Percentiles rank a stretch among this genome's conserved stretches.
Evolutionary conservation across 2,888 invertebrate species (phyloP).

Genomic region (Unio delphinus): DNA sequence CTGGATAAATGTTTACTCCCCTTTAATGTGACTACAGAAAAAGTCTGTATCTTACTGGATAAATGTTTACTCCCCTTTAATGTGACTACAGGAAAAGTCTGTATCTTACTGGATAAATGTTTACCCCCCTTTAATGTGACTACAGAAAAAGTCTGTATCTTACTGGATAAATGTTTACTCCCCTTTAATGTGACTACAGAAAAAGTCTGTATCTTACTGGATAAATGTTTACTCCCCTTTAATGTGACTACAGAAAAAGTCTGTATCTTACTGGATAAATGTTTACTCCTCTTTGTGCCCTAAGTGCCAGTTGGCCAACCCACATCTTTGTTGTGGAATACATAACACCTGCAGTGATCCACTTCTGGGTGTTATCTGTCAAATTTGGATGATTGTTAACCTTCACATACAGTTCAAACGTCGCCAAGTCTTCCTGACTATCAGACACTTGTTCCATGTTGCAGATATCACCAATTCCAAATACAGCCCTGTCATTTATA

Average conservation of each 20-base stretch:
- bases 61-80: too few relatives aligned
- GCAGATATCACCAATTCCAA: constrained; percentile 41
- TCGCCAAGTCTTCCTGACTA: constrained; percentile 34
- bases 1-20: too few relatives aligned
- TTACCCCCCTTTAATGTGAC: too few relatives aligned
- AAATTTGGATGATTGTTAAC: constrained; percentile 30
- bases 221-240: not conserved
- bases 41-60: too few relatives aligned
- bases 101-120: too few relatives aligned
- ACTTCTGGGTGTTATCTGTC: constrained; percentile 22
- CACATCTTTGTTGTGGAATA: constrained; percentile 41
- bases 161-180: too few relatives aligned
- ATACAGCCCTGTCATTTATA: constrained; percentile 38
- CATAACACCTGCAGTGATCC: constrained; percentile 46
- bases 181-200: too few relatives aligned
- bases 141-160: too few relatives aligned
- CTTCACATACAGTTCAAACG: constrained; percentile 36
- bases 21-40: too few relatives aligned
- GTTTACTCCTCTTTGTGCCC: constrained; percentile 10
- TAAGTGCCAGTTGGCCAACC: constrained; percentile 44
- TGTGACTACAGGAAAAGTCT: too few relatives aligned
- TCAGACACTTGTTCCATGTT: constrained; percentile 32
- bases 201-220: too few relatives aligned
- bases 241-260: not conserved
- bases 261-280: constrained; percentile 14